Evolutionary conservation across 1,140 invertebrate genomes (phyloP).

Genomic region (Stenopsyche tienmushanensis): DNA sequence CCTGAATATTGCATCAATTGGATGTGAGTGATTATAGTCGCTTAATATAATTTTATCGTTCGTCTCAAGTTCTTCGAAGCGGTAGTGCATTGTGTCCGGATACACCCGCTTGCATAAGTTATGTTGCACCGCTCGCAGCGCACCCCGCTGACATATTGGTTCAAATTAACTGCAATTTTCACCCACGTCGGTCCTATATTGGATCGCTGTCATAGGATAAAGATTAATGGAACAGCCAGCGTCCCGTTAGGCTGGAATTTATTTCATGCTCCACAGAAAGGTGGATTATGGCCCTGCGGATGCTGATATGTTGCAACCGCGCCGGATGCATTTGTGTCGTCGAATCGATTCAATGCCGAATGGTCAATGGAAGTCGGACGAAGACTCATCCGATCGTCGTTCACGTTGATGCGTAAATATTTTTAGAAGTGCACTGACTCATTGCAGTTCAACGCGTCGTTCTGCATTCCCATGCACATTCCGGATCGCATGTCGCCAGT

Average conservation of each 20-base stretch:
- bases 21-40: too few species aligned
- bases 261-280: constrained; percentile 20
- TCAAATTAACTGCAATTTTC: constrained; percentile 41
- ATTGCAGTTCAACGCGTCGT: not conserved
- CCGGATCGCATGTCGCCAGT: too few species aligned
- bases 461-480: not conserved
- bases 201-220: constrained; percentile 33
- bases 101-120: too few species aligned
- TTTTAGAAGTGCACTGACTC: not conserved
- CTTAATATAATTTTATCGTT: too few species aligned
- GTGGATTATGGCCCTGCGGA: not conserved
- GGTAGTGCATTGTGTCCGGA: too few species aligned
- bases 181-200: constrained; percentile 33
- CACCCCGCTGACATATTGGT: constrained; percentile 36
- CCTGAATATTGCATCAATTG: too few species aligned
- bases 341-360: too few species aligned
- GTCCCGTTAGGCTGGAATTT: constrained; percentile 29
- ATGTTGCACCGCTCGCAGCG: too few species aligned
- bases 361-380: too few species aligned
- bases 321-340: constrained; percentile 11
- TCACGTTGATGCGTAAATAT: not conserved
- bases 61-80: too few species aligned
- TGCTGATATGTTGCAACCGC: not conserved
- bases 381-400: not conserved
- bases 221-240: constrained; percentile 33